phyloP scores from a whole-genome alignment of 2,113 vertebrate species.

The Sebastes fasciatus region DNA sequence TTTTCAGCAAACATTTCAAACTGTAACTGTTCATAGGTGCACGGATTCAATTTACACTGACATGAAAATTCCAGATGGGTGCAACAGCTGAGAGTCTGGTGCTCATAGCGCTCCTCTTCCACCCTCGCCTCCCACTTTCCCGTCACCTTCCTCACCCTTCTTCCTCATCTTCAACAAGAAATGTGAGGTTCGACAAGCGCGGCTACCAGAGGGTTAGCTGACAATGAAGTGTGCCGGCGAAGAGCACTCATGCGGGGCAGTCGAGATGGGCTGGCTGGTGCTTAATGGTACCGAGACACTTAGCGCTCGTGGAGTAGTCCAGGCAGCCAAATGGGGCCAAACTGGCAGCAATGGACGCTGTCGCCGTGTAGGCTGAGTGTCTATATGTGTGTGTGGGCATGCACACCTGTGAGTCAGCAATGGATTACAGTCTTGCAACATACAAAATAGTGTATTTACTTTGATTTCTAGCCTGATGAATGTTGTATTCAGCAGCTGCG shows the following conservation, averaged over 20 bases:
- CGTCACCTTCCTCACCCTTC: conserved; percentile 46
- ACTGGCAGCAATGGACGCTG: conserved; percentile 34
- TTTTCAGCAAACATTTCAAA: background rate
- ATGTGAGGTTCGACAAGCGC: conserved; percentile 64
- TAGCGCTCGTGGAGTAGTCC: conserved; percentile 51
- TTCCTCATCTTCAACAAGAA: conserved; percentile 61
- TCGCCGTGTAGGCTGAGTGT: conserved; percentile 11
- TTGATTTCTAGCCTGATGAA: conserved; percentile 29
- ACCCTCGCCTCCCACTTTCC: conserved; percentile 52
- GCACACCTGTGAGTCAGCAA: conserved; percentile 24
- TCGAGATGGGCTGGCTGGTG: conserved; percentile 56
- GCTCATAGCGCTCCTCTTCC: conserved; percentile 25
- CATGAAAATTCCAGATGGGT: conserved; percentile 29
- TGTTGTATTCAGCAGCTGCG: conserved; percentile 28
- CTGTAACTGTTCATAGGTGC: background rate
- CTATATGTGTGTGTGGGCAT: background rate
- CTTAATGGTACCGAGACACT: conserved; percentile 65
- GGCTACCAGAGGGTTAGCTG: conserved; percentile 67
- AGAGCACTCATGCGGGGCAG: conserved; percentile 64
- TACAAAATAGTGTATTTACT: conserved; percentile 12
- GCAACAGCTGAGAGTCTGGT: conserved; percentile 30
- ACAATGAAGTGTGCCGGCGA: conserved; percentile 67
- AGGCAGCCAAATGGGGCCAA: conserved; percentile 55
- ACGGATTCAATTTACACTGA: conserved; percentile 15
- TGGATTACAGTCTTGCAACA: conserved; percentile 34